Percentiles rank a stretch among this genome's conserved stretches.
These are phyloP conservation scores for Tipula unca DNA, from an alignment of 2,888 invertebrate species.

Conservation along the genomic window DNA sequence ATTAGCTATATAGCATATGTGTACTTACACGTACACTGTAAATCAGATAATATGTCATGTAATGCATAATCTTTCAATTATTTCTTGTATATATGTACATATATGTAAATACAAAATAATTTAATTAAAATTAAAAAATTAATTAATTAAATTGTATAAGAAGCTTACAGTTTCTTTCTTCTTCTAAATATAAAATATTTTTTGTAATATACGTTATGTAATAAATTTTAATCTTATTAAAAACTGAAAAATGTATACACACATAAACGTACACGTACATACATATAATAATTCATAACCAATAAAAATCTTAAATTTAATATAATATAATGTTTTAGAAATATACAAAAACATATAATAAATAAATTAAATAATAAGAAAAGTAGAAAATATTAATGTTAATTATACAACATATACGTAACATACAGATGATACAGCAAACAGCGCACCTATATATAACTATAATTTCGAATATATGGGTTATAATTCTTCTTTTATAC, in stretches of 20 bases:
- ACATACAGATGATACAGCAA: background rate
- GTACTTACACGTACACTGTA: background rate
- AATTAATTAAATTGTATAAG: background rate
- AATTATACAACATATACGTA: background rate
- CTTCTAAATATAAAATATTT: background rate
- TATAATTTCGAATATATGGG: background rate
- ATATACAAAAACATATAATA: background rate
- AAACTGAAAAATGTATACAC: background rate
- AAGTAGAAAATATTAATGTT: background rate
- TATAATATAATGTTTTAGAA: background rate
- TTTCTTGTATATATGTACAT: background rate
- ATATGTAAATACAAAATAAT: background rate
- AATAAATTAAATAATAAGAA: background rate
- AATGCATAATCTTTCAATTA: background rate
- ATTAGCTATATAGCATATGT: background rate
- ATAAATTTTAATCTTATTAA: background rate
- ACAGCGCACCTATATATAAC: background rate
- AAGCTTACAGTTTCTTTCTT: background rate
- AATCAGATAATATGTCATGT: background rate
- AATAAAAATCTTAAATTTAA: background rate
- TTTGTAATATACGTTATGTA: background rate
- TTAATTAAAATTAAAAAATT: background rate
- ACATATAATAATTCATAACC: background rate
- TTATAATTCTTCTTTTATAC: background rate
- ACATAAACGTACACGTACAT: background rate